Conservation (phyloP, 2,888 invertebrate genomes). For the Lasioglossum villosulum region DNA sequence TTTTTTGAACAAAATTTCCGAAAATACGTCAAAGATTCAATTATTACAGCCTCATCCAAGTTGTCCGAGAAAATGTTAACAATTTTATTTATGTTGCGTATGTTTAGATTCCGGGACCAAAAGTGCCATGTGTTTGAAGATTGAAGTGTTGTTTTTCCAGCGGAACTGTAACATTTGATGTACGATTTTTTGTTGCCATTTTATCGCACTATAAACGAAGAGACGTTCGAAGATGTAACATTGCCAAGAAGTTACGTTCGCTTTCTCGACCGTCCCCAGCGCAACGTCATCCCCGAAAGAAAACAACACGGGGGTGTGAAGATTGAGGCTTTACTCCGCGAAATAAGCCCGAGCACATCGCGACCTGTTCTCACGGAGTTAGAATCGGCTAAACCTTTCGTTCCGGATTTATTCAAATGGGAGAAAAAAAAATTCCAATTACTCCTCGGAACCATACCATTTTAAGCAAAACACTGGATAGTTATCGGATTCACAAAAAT, state of each 20-base stretch:
- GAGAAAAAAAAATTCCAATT: not conserved
- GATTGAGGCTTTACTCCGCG: constrained; percentile 1
- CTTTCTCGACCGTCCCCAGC: not conserved
- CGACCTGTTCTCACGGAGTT: not conserved
- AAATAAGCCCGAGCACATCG: not conserved
- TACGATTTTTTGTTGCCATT: not conserved
- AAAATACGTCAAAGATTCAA: not conserved
- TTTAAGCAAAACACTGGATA: not conserved
- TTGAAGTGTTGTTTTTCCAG: not conserved
- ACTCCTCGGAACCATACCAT: not conserved
- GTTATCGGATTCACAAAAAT: not conserved
- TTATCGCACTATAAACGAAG: not conserved
- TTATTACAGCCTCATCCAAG: not conserved
- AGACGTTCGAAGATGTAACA: not conserved
- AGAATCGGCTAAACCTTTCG: not conserved
- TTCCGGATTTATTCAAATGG: not conserved
- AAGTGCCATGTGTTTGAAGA: not conserved
- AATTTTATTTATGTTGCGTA: not conserved
- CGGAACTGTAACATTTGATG: not conserved
- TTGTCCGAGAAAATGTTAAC: not conserved
- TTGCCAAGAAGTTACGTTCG: not conserved
- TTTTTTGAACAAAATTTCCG: not conserved
- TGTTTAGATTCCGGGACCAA: not conserved
- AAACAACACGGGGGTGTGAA: not conserved
- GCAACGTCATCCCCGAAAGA: not conserved